Percentiles rank a stretch among this genome's conserved stretches.
Conservation (phyloP, 2,888 invertebrate species). For the Drosophila diplacantha region DNA sequence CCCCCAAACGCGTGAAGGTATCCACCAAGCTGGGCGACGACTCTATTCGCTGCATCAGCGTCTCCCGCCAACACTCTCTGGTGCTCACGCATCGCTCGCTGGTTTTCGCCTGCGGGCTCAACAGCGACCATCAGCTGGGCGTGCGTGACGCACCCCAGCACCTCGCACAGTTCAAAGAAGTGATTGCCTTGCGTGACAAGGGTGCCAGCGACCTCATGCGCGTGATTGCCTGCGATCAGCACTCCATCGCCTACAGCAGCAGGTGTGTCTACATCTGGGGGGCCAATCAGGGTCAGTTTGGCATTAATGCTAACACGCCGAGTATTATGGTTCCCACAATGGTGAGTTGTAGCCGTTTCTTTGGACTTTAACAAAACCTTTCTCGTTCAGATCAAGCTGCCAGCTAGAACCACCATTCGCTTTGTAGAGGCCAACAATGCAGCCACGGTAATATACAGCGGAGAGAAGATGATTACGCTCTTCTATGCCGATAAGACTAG, state of each 20-base stretch:
- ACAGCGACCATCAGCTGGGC: constrained; percentile 83
- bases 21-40: constrained; percentile 70
- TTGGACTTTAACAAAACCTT: not conserved
- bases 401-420: constrained; percentile 58
- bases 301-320: constrained; percentile 73
- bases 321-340: constrained; percentile 63
- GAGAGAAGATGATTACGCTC: constrained; percentile 66
- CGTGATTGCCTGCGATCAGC: constrained; percentile 84
- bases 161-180: constrained; percentile 72
- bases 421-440: constrained; percentile 77
- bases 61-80: constrained; percentile 75
- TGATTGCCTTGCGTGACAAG: constrained; percentile 72
- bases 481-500: constrained; percentile 72
- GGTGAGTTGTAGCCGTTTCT: constrained; percentile 48
- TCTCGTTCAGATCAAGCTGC: constrained; percentile 63
- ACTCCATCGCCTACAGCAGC: constrained; percentile 84
- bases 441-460: constrained; percentile 72
- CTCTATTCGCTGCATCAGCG: constrained; percentile 73
- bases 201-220: constrained; percentile 78
- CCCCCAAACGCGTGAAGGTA: constrained; percentile 73
- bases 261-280: constrained; percentile 87
- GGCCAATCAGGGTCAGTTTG: constrained; percentile 89
- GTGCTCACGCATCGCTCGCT: constrained; percentile 72
- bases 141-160: constrained; percentile 79
- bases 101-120: constrained; percentile 82